Percentiles rank a stretch among this genome's conserved stretches.
These are phyloP conservation scores for Calephelis perditalis DNA, from an alignment of 2,888 invertebrate genomes.

Conservation along the genomic window DNA sequence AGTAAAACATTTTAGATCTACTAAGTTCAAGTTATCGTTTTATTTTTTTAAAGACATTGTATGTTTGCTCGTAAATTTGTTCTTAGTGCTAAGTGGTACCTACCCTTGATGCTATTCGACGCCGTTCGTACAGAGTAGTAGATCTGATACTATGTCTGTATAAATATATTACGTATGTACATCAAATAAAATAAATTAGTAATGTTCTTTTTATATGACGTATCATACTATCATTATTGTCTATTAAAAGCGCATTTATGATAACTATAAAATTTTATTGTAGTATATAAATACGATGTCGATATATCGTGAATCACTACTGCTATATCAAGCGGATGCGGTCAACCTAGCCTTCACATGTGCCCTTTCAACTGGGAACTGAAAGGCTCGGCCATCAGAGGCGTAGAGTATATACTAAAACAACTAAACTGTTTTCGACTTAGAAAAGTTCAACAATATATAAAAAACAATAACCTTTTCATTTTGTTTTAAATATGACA, in stretches of 20 bases:
- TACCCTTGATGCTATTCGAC: too few relatives aligned
- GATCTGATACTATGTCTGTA: too few relatives aligned
- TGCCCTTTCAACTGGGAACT: conserved; percentile 48
- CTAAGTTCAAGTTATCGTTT: too few relatives aligned
- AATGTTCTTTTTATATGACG: neutral
- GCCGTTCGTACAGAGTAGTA: too few relatives aligned
- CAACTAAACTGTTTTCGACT: conserved; percentile 8
- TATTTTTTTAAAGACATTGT: too few relatives aligned
- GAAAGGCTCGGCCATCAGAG: conserved; percentile 11
- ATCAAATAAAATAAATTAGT: too few relatives aligned
- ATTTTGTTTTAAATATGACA: neutral
- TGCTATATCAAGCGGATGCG: conserved; percentile 32
- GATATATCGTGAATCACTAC: conserved; percentile 26
- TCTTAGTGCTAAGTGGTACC: too few relatives aligned
- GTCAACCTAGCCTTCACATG: conserved; percentile 49
- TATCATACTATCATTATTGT: neutral
- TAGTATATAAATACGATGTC: conserved; percentile 4
- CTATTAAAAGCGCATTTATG: neutral
- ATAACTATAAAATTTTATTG: conserved; percentile 12
- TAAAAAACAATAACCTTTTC: neutral
- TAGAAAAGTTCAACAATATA: conserved; percentile 9
- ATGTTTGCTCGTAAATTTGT: too few relatives aligned
- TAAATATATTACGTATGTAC: too few relatives aligned
- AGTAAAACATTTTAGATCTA: too few relatives aligned
- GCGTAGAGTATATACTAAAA: conserved; percentile 15